Evolutionary conservation across 2,797 vertebrate genomes (phyloP).

Genomic region (Fringilla coelebs): DNA sequence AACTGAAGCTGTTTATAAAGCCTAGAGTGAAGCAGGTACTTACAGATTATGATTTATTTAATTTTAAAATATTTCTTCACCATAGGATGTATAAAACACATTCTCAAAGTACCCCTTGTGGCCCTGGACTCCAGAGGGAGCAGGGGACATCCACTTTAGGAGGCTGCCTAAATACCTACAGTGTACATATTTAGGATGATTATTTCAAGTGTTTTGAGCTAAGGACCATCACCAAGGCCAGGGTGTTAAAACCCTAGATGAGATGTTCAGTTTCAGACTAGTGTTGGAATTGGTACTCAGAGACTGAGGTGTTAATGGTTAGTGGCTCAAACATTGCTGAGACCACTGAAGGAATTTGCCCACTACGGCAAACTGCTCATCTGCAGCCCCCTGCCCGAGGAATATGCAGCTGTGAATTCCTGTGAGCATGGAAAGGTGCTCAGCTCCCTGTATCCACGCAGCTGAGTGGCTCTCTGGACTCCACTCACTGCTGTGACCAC

Average conservation of each 20-base stretch:
- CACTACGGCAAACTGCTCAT: neutral
- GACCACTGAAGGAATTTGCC: neutral
- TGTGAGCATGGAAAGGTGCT: neutral
- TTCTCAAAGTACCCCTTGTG: neutral
- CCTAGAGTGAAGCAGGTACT: neutral
- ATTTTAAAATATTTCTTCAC: neutral
- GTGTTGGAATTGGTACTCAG: neutral
- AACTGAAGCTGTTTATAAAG: neutral
- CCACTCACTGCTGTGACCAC: neutral
- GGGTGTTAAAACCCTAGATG: neutral
- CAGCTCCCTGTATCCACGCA: neutral
- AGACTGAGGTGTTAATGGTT: neutral
- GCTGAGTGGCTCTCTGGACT: accelerated
- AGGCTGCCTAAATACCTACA: neutral
- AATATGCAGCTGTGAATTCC: neutral
- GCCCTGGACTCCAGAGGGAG: neutral
- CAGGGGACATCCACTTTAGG: neutral
- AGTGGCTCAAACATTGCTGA: neutral
- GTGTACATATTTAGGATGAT: neutral
- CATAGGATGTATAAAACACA: neutral
- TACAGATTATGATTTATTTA: neutral
- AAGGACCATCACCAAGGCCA: neutral
- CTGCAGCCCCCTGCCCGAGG: neutral
- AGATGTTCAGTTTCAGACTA: neutral
- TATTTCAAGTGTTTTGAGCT: neutral